Conservation (phyloP, 64 coral and sea anemone species). For the Stichodactyla helianthus region DNA sequence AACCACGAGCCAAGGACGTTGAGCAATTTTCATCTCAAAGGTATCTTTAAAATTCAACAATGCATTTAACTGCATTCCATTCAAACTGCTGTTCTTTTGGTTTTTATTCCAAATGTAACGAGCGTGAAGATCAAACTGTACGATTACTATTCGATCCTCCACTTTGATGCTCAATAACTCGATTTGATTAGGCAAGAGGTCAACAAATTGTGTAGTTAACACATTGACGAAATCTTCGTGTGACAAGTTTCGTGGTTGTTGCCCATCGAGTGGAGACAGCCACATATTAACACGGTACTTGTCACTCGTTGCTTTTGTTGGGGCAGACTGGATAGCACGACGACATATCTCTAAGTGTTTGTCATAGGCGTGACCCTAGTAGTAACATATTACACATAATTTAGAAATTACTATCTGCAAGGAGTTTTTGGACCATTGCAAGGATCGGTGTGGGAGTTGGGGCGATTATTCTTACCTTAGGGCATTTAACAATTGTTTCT, state of each 20-base stretch:
- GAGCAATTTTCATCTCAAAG: slow-evolving; percentile 36
- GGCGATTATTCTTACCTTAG: background rate
- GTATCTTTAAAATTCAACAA: slow-evolving; percentile 45
- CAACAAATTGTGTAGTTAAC: background rate
- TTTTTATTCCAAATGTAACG: background rate
- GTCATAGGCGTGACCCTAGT: slow-evolving; percentile 10
- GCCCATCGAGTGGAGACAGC: slow-evolving; percentile 26
- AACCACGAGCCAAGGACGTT: slow-evolving; percentile 46
- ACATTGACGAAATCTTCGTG: background rate
- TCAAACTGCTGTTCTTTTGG: background rate
- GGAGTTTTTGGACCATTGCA: no score
- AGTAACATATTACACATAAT: background rate
- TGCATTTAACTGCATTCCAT: background rate
- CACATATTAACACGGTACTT: slow-evolving; percentile 35
- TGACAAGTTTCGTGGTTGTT: background rate
- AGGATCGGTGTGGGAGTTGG: no score
- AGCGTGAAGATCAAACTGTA: background rate
- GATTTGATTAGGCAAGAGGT: slow-evolving; percentile 31
- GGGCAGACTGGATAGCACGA: background rate
- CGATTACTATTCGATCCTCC: background rate
- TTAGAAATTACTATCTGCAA: no score
- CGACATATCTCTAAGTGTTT: slow-evolving; percentile 27
- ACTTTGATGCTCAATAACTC: slow-evolving; percentile 10
- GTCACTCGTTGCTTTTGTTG: slow-evolving; percentile 13
- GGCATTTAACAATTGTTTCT: background rate